Base-by-base conservation (phyloP, 1,140 invertebrate species). In the Drosophila sproati region DNA sequence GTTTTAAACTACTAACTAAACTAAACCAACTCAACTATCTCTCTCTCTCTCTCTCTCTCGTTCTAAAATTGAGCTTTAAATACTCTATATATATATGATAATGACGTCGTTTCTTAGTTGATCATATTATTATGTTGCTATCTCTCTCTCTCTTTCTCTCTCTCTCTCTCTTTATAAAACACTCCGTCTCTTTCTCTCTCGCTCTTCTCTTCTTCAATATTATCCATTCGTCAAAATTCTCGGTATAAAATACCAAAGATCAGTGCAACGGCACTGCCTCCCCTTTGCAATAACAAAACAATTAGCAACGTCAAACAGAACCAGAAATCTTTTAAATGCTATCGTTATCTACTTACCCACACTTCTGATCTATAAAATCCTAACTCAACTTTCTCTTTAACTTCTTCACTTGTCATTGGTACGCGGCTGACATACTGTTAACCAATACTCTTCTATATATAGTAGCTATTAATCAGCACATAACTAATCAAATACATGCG, bases 301-400 rank as follows among this genome's bases (percentile, higher is more conserved):
- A 57, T 59, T 41, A 67, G 50, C 63, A 70, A 77, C 45, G 52
- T 72, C 51, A 61, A 39, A 55, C 71, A 62, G 60, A 78, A 77
- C 63, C 73, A 77, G 70, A 64, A 73, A 74, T 71, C 69, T 83
- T 92, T 91, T 92, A 92, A 92, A 92, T 92, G 91, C 91, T 92
- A 91, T 92, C 91, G 91, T 92, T 92, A 91, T 92, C 91, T 92
- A 88, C 76, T 74, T 55, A 54, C 31, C 47, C 35, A 71, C 45
- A 51, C 56, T 74, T 74, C 50, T 37, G 12, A 77, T 61, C 66
- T 75, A 61, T 57, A 51, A 51, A 34, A 43, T 79, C 51, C 47
- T 63, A 59, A 64, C 62, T 67, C 29, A 51, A 79, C 62, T 73
- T 76, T 68, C 47, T 68, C 62, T 73, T 63, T 48, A 77, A 79